Base-by-base conservation (phyloP, 2,113 vertebrate genomes). In the Ibidorhyncha struthersii region DNA sequence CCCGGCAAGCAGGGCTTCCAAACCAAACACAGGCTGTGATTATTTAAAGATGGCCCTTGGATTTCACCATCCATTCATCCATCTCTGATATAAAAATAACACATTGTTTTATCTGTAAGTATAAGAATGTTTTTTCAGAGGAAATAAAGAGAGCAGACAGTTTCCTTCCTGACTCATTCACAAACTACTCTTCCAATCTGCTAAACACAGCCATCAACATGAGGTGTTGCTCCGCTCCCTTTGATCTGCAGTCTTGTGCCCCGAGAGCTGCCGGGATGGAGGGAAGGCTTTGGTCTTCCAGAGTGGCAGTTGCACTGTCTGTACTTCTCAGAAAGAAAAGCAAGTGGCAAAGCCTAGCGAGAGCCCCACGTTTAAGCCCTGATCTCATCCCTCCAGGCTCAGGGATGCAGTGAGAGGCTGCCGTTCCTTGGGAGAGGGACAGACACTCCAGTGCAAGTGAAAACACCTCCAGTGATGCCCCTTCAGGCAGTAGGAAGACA, bases 71-170 rank as follows among this genome's bases (percentile, higher is more conserved):
- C 76, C 90, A 95, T 97, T 98, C 96, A 98, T 97, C 96, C 95
- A 93, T 95, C 95, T 96, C 67, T 4, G 84, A 96, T 96, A 93
- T 97, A 98, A 98, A 98, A 98, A 99, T 98, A 98, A 97, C 95
- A 86, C 93, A 96, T 97, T 98, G 98, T 98, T 98, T 97, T 98
- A 98, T 98, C 96, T 97, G 79, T 93, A 96, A 98, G 97, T 95
- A 97, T 97, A 98, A 97, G 65, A 97, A 97, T 96, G 91, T 95
- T 97, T 98, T 98, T 98, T 98, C 97, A 98, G 97, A 97, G 99
- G 98, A 99, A 99, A 99, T 99, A 98, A 98, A 99, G 98, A 98
- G 77, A 98, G 98, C 98, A 99, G 99, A 99, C 99, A 74, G 97
- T 96, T 99, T 99, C 99, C 99, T 99, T 99, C 99, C 99, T 99